Percentiles rank a stretch among this genome's conserved stretches.
Evolutionary conservation across 2,113 vertebrate genomes (phyloP).

Genomic region (Ailuropoda melanoleuca): DNA sequence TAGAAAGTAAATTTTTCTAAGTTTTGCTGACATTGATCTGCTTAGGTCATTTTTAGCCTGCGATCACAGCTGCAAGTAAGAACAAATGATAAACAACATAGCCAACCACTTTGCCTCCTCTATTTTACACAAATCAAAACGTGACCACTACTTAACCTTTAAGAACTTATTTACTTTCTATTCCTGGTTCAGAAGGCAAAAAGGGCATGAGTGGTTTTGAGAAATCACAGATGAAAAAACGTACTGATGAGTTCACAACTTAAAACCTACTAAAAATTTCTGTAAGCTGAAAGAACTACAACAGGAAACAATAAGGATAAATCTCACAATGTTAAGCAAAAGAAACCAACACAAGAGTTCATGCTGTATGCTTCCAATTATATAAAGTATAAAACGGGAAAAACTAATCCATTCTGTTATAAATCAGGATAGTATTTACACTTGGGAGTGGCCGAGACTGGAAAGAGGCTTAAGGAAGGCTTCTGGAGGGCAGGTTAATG

Average conservation of each 20-base stretch:
- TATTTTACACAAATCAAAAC: conserved; percentile 5
- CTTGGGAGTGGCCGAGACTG: not conserved
- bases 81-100: not conserved
- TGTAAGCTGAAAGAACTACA: not conserved
- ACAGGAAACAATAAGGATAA: not conserved
- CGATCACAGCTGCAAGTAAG: not conserved
- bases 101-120: not conserved
- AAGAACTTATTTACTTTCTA: not conserved
- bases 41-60: not conserved
- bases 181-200: not conserved
- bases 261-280: conserved; percentile 2
- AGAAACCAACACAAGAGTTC: not conserved
- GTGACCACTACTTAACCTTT: not conserved
- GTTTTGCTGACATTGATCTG: not conserved
- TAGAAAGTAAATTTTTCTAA: not conserved
- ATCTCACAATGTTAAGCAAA: not conserved
- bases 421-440: not conserved
- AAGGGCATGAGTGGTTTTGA: not conserved
- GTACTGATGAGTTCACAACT: not conserved
- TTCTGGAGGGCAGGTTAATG: not conserved
- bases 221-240: not conserved
- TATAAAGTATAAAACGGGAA: not conserved
- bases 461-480: not conserved
- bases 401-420: not conserved
- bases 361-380: not conserved